phyloP scores from a whole-genome alignment of 35 echinoderm and acorn worm genomes.

The Heliocidaris tuberculata region DNA sequence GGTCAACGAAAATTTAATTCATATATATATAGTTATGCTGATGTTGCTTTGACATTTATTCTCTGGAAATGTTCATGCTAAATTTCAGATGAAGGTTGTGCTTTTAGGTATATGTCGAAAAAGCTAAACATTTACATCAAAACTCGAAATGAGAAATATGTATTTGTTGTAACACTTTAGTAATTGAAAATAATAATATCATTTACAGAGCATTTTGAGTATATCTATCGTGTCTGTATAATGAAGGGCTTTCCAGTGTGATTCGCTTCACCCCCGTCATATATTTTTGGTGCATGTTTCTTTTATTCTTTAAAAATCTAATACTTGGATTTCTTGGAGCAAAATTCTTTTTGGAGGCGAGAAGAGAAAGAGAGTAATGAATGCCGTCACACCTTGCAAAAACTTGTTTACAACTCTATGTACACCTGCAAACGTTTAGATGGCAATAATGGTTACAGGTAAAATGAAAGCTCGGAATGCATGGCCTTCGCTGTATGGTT shows the following conservation, averaged over 20 bases:
- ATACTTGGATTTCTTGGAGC: neutral
- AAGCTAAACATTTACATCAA: too few relatives aligned
- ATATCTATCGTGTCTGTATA: neutral
- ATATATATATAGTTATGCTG: too few relatives aligned
- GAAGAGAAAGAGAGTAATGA: neutral
- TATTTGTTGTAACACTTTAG: too few relatives aligned
- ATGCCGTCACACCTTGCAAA: neutral
- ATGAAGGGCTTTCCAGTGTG: neutral
- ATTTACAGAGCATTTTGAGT: neutral
- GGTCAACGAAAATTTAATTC: too few relatives aligned
- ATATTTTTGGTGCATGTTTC: neutral
- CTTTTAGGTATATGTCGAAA: too few relatives aligned
- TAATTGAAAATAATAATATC: too few relatives aligned
- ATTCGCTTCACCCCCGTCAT: neutral
- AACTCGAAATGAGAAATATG: too few relatives aligned
- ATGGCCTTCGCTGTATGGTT: neutral
- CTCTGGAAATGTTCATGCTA: too few relatives aligned
- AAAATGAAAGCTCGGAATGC: neutral
- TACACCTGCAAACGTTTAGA: constrained; percentile 1
- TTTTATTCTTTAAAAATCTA: neutral
- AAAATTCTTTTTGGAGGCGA: neutral
- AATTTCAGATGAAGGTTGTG: too few relatives aligned
- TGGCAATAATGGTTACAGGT: neutral
- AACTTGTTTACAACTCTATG: neutral
- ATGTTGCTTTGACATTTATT: too few relatives aligned